Percentiles rank a stretch among this genome's conserved stretches.
phyloP scores from a whole-genome alignment of 2,797 vertebrate genomes.

The Gadopsis bispinosus region DNA sequence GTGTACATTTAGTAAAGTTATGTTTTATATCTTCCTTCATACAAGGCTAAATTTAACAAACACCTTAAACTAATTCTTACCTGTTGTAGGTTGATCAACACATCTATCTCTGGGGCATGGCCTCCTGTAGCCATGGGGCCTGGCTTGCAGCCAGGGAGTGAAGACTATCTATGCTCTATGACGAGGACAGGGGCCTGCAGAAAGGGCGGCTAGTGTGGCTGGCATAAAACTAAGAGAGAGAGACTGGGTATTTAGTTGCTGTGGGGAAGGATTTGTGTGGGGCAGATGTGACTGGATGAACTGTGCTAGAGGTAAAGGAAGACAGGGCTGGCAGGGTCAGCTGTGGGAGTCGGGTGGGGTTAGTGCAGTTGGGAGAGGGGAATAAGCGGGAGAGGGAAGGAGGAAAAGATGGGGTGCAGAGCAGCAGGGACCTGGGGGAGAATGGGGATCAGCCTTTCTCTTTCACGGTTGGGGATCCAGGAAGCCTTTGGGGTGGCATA shows the following conservation, averaged over 20 bases:
- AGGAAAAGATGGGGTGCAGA: conserved; percentile 52
- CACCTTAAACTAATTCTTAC: conserved; percentile 59
- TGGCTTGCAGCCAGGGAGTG: conserved; percentile 54
- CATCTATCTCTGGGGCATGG: conserved; percentile 83
- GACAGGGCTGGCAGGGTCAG: conserved; percentile 1
- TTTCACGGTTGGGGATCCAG: conserved; percentile 85
- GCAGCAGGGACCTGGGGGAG: conserved; percentile 62
- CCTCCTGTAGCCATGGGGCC: conserved; percentile 88
- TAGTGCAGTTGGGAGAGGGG: conserved; percentile 19
- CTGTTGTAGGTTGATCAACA: conserved; percentile 84
- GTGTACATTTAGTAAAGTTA: background rate
- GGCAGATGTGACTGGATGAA: conserved; percentile 11
- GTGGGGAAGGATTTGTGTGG: conserved; percentile 11
- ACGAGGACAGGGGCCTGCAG: conserved; percentile 4
- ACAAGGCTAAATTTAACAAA: background rate
- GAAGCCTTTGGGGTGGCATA: conserved; percentile 86
- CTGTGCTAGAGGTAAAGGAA: background rate
- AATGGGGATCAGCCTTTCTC: conserved; percentile 86
- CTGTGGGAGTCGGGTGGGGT: background rate
- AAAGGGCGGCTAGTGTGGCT: conserved; percentile 1
- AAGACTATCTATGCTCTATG: conserved; percentile 8
- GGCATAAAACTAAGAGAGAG: conserved; percentile 5
- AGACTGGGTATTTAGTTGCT: conserved; percentile 4
- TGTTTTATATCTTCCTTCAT: background rate
- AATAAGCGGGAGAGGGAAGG: conserved; percentile 16